Percentiles rank a stretch among this genome's conserved stretches.
phyloP scores from a whole-genome alignment of 2,113 vertebrate genomes.

The Taxidea taxus region DNA sequence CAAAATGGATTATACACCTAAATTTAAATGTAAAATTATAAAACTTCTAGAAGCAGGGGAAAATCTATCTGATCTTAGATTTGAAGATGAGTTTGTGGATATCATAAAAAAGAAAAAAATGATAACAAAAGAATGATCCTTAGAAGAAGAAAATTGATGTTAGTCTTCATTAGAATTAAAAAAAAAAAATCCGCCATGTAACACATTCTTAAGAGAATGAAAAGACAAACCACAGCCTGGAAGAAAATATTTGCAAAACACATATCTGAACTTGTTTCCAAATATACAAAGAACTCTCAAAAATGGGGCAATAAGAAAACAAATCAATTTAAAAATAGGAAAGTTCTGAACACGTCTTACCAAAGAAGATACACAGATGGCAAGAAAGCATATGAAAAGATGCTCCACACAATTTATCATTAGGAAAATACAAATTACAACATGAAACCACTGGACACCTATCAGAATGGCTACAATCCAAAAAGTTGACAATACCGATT shows the following conservation, averaged over 20 bases:
- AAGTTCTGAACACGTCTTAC: neutral
- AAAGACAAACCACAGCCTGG: neutral
- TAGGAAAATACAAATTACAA: neutral
- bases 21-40: neutral
- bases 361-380: neutral
- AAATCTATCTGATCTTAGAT: neutral
- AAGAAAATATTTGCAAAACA: constrained; percentile 36
- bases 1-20: neutral
- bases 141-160: neutral
- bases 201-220: neutral
- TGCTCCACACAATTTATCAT: neutral
- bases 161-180: neutral
- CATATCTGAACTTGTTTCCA: neutral
- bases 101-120: neutral
- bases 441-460: neutral
- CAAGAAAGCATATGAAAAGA: constrained; percentile 7
- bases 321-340: neutral
- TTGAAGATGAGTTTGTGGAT: neutral
- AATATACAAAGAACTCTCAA: neutral
- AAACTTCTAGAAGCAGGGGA: neutral
- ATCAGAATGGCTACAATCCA: neutral
- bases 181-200: neutral
- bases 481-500: neutral
- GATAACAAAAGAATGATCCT: neutral
- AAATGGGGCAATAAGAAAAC: neutral